phyloP scores from a whole-genome alignment of 2,888 invertebrate genomes.

The Brachycybe producta region DNA sequence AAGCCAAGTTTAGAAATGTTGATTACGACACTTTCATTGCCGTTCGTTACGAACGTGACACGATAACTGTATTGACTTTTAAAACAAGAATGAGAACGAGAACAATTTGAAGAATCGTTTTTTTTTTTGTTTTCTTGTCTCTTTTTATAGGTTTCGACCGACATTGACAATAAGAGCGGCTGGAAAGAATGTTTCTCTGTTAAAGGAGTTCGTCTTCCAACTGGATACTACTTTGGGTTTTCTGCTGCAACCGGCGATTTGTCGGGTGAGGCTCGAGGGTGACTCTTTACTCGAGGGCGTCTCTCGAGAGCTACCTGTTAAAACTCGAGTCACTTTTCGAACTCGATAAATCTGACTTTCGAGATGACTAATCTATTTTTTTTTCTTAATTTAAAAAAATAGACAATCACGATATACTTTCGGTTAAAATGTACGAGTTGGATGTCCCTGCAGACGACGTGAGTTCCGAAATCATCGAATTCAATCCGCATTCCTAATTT shows the following conservation, averaged over 20 bases:
- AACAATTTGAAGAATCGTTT: not conserved
- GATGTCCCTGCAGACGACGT: conserved; percentile 42
- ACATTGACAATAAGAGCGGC: conserved; percentile 76
- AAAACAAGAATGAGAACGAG: conserved; percentile 7
- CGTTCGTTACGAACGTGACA: conserved; percentile 81
- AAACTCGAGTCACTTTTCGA: too few relatives aligned
- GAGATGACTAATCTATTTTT: conserved; percentile 16
- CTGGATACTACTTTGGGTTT: conserved; percentile 86
- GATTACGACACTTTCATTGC: conserved; percentile 81
- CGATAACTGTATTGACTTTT: conserved; percentile 44
- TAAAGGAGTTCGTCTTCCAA: conserved; percentile 77
- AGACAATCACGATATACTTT: conserved; percentile 90
- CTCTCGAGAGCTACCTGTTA: too few relatives aligned
- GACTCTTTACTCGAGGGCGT: conserved; percentile 1
- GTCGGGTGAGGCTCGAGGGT: conserved; percentile 31
- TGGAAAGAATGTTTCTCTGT: conserved; percentile 92
- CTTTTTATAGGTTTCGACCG: conserved; percentile 61
- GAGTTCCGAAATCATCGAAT: not conserved
- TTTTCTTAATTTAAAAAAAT: too few relatives aligned
- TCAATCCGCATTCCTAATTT: not conserved
- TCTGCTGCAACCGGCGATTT: conserved; percentile 95
- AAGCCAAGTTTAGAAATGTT: conserved; percentile 82
- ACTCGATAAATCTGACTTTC: not conserved
- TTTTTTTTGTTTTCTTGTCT: not conserved
- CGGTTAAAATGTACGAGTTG: conserved; percentile 82